phyloP scores from a whole-genome alignment of 1,140 invertebrate species.

The Zaprionus taronus region DNA sequence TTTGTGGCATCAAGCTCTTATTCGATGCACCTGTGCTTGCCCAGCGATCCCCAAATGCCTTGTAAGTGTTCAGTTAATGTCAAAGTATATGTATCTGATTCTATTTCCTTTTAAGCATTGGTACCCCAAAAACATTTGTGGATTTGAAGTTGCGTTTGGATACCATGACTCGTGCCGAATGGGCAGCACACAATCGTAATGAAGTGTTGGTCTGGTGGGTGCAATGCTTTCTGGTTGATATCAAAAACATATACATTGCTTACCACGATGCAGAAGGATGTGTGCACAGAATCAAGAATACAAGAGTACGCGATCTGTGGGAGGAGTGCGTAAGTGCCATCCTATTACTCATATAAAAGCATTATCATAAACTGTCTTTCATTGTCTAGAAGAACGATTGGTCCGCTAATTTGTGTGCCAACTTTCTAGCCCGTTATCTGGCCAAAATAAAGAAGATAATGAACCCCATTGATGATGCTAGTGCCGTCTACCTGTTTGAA shows the following conservation, averaged over 20 bases:
- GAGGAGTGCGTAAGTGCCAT: constrained; percentile 42
- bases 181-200: constrained; percentile 32
- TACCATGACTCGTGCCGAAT: constrained; percentile 53
- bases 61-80: constrained; percentile 19
- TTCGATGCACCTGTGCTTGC: constrained; percentile 59
- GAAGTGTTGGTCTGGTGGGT: constrained; percentile 58
- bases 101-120: constrained; percentile 4
- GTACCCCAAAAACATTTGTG: background rate
- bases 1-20: constrained; percentile 11
- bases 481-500: constrained; percentile 43
- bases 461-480: constrained; percentile 33
- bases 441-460: constrained; percentile 20
- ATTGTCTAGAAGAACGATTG: constrained; percentile 37
- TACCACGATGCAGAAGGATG: constrained; percentile 24
- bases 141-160: constrained; percentile 49
- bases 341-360: too few relatives aligned
- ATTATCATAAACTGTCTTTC: background rate
- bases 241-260: constrained; percentile 47
- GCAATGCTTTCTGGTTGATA: constrained; percentile 47
- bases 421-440: constrained; percentile 45
- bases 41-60: constrained; percentile 1
- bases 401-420: constrained; percentile 30
- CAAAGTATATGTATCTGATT: background rate
- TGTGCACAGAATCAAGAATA: constrained; percentile 33
- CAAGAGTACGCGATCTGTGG: constrained; percentile 20